These are phyloP conservation scores for Stenurella melanura DNA, from an alignment of 2,888 invertebrate species.

Conservation along the genomic window DNA sequence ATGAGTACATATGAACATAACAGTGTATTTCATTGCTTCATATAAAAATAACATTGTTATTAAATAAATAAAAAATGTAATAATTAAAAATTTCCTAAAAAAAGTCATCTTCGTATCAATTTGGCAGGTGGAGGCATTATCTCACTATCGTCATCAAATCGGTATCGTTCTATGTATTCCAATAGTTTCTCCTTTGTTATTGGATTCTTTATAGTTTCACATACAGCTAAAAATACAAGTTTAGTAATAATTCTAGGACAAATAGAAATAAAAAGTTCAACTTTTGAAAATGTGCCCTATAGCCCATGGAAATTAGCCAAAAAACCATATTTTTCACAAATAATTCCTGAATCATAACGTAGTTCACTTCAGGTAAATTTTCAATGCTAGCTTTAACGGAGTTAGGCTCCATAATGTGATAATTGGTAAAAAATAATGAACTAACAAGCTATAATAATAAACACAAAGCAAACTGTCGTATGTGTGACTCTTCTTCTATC, in stretches of 20 bases:
- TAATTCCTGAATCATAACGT: too few species aligned
- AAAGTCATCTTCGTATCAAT: conserved; percentile 72
- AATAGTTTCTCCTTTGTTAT: conserved; percentile 89
- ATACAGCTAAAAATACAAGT: conserved; percentile 81
- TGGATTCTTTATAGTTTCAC: conserved; percentile 87
- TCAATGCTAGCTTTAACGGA: too few species aligned
- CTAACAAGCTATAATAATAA: too few species aligned
- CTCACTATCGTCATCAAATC: conserved; percentile 81
- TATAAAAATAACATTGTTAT: conserved; percentile 52
- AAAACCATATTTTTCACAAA: too few species aligned
- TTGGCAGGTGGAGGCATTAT: conserved; percentile 84
- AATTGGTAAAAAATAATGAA: too few species aligned
- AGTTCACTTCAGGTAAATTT: too few species aligned
- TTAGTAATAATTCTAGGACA: neutral
- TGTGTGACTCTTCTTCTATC: too few species aligned
- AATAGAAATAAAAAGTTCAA: too few species aligned
- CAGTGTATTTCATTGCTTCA: conserved; percentile 44
- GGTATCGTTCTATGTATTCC: conserved; percentile 80
- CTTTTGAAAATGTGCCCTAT: too few species aligned
- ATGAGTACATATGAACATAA: conserved; percentile 46
- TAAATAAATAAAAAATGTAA: conserved; percentile 53
- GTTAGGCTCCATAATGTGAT: too few species aligned
- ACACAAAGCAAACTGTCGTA: too few species aligned
- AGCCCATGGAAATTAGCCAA: too few species aligned
- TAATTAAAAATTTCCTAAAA: conserved; percentile 44